Base-by-base conservation (phyloP, 2,888 invertebrate genomes). In the Incurvaria masculella region DNA sequence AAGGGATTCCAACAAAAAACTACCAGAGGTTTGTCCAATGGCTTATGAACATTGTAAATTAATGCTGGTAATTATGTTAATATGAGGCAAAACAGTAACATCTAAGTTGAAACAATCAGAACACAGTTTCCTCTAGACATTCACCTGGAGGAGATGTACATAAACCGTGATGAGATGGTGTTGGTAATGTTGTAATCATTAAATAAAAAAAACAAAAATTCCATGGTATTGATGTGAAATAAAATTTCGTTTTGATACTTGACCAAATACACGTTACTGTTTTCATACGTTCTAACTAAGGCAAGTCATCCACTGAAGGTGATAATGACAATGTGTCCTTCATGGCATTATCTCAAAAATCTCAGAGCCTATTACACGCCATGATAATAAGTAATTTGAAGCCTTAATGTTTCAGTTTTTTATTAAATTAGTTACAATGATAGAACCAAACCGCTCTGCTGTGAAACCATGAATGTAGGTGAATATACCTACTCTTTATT, bases 1-100 rank as follows among this genome's bases (percentile, higher is more conserved):
- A 4, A 64, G 63, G 16, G 60, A 64, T 39, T 69, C 62, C 51
- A 61, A 64, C 38, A 56, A 53, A 1, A 56, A 62, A 45, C 61
- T 79, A n/a, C 69, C 76, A 5, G 47, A 61, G 55, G 75, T 74
- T 44, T 21, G 5, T 21, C 4, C 14, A 42, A 17, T 8, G 17
- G 11, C 10, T 42, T 20, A 11, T 20, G 20, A 19, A 42, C 17
- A 10, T 40, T 6, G 6, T 40, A 40, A 6, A 40, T 40, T 5
- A 42, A 16, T 5, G 20, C 14, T 19, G 14, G 21, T 10, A 19
- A 42, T 14, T 16, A 20, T 42, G n/a, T n/a, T n/a, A n/a, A n/a
- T n/a, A n/a, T n/a, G n/a, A n/a, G n/a, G n/a, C n/a, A n/a, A n/a
- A n/a, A n/a, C n/a, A n/a, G n/a, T n/a, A n/a, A n/a, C n/a, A n/a